A percentile compares a stretch with the other conserved stretches of the same genome.
These are phyloP conservation scores for Daboia siamensis DNA, from an alignment of 2,113 vertebrate species.

Conservation along the genomic window DNA sequence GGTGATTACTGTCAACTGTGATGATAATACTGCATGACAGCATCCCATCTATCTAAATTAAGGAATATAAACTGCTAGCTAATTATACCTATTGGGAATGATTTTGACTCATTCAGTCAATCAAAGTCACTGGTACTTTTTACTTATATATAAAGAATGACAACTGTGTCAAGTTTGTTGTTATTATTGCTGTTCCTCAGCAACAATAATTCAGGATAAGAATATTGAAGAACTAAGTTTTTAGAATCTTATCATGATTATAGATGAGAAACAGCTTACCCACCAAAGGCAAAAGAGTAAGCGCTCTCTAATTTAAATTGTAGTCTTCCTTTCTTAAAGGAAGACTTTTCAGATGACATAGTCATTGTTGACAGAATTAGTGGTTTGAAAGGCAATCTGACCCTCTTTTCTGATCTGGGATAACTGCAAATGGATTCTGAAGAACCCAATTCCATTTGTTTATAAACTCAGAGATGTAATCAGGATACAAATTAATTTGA, in stretches of 20 bases:
- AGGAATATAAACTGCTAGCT: slow-evolving; percentile 7
- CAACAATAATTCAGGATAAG: not conserved
- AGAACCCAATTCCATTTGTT: not conserved
- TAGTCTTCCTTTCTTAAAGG: not conserved
- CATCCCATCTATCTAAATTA: slow-evolving; percentile 18
- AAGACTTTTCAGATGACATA: not conserved
- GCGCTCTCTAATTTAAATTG: not conserved
- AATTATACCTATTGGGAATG: slow-evolving; percentile 21
- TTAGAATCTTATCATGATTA: not conserved
- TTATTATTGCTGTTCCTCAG: not conserved
- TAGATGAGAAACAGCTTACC: not conserved
- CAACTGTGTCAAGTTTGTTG: slow-evolving; percentile 2
- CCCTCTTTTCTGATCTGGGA: not conserved
- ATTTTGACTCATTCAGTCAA: not conserved
- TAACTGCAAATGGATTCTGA: not conserved
- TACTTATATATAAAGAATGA: not conserved
- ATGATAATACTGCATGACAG: slow-evolving; percentile 1
- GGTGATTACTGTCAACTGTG: not conserved
- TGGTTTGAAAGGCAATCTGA: not conserved
- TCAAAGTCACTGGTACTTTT: not conserved
- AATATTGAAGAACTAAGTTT: not conserved
- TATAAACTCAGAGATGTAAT: not conserved
- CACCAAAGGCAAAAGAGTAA: not conserved
- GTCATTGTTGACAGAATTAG: not conserved
- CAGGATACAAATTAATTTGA: not conserved